Percentiles rank a stretch among this genome's conserved stretches.
phyloP scores from a whole-genome alignment of 1,140 invertebrate species.

The Mya arenaria region DNA sequence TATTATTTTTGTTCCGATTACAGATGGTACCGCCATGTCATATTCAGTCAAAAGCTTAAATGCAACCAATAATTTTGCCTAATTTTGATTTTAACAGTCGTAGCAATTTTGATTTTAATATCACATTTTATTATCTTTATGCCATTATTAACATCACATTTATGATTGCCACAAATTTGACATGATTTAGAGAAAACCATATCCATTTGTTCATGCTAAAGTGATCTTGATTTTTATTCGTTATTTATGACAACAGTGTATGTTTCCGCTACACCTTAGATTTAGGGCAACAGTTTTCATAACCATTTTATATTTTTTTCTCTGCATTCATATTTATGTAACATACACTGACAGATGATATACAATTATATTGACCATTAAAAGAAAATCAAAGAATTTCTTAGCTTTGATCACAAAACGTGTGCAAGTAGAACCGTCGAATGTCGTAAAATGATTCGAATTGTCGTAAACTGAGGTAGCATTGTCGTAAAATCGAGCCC shows the following conservation, averaged over 20 bases:
- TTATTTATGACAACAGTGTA: conserved; percentile 33
- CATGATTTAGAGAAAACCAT: conserved; percentile 11
- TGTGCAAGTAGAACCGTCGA: neutral
- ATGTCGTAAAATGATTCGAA: too few species aligned
- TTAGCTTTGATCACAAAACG: conserved; percentile 26
- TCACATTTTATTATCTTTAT: too few species aligned
- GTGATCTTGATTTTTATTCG: conserved; percentile 39
- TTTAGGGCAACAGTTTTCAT: conserved; percentile 39
- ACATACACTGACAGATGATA: conserved; percentile 41
- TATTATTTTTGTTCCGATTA: too few species aligned
- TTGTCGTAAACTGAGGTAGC: too few species aligned
- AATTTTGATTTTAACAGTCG: too few species aligned
- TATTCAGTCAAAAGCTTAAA: too few species aligned
- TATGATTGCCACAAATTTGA: neutral
- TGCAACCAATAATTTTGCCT: too few species aligned
- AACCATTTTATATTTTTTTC: conserved; percentile 36
- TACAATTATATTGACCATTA: conserved; percentile 39
- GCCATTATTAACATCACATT: neutral
- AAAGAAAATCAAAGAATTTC: conserved; percentile 38
- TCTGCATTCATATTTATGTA: conserved; percentile 47
- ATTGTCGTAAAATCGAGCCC: too few species aligned
- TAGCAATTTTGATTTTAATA: too few species aligned
- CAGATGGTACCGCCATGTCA: too few species aligned
- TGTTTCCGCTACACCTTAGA: conserved; percentile 24
- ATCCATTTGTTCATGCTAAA: neutral